Evolutionary conservation across 1,140 invertebrate genomes (phyloP).

Genomic region (Zaprionus inermis): DNA sequence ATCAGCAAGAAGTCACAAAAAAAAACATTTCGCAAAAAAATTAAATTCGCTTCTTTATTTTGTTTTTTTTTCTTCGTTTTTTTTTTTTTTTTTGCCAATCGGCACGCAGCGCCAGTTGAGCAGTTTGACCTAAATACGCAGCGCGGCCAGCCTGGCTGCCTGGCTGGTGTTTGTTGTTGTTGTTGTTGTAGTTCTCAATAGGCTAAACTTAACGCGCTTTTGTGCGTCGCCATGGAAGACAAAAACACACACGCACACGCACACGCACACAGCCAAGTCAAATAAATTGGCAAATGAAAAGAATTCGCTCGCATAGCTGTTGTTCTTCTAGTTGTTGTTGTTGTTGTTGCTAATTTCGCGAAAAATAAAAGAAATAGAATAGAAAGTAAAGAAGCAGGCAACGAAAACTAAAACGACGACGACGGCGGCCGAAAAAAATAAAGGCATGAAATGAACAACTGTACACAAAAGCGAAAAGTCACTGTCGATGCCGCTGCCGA

Average conservation of each 20-base stretch:
- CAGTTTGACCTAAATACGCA: constrained; percentile 73
- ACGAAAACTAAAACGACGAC: constrained; percentile 50
- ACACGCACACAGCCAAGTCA: constrained; percentile 10
- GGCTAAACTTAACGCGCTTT: constrained; percentile 61
- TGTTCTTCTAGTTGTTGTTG: constrained; percentile 46
- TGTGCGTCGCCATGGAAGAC: constrained; percentile 51
- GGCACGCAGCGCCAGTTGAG: constrained; percentile 69
- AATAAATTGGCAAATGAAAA: constrained; percentile 53
- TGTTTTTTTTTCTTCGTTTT: constrained; percentile 20
- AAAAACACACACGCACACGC: constrained; percentile 14
- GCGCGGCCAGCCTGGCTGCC: constrained; percentile 4
- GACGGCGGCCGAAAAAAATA: constrained; percentile 36
- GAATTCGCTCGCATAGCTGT: constrained; percentile 40
- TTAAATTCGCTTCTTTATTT: constrained; percentile 5
- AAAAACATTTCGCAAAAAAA: constrained; percentile 45
- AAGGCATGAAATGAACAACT: constrained; percentile 55
- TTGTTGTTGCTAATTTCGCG: constrained; percentile 63
- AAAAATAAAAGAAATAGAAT: constrained; percentile 36
- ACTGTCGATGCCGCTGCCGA: constrained; percentile 34
- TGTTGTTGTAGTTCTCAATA: constrained; percentile 51
- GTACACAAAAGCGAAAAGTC: constrained; percentile 54
- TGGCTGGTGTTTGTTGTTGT: constrained; percentile 13
- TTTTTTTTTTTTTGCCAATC: constrained; percentile 60
- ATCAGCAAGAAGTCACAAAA: constrained; percentile 47
- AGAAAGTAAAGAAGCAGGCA: constrained; percentile 23